phyloP scores from a whole-genome alignment of 2,113 vertebrate genomes.

The Nicator chloris region DNA sequence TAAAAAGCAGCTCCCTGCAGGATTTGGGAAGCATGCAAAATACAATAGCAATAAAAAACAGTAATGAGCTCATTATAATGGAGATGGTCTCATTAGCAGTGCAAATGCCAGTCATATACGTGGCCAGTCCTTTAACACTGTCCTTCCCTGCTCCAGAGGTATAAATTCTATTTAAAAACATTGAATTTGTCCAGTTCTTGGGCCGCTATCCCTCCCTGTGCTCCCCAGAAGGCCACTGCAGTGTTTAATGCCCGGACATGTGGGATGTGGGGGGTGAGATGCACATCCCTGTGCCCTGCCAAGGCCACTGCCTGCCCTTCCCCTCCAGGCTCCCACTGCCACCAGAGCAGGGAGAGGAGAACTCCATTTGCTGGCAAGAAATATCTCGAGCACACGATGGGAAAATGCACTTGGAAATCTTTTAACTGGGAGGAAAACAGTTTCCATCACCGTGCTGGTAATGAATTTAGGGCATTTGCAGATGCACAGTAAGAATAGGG shows the following conservation, averaged over 20 bases:
- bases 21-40: conserved; percentile 39
- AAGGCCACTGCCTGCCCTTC: not conserved
- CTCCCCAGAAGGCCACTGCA: not conserved
- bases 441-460: not conserved
- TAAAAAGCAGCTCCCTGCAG: not conserved
- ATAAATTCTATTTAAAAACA: not conserved
- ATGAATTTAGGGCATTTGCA: not conserved
- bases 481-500: not conserved
- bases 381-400: not conserved
- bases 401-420: not conserved
- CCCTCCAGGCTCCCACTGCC: not conserved
- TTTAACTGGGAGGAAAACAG: not conserved
- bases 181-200: not conserved
- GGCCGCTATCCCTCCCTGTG: not conserved
- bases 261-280: rapidly evolving
- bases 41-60: conserved; percentile 49
- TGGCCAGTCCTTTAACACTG: not conserved
- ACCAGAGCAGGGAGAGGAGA: not conserved
- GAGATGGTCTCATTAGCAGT: conserved; percentile 45
- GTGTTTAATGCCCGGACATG: rapidly evolving
- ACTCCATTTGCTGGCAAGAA: not conserved
- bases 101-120: not conserved
- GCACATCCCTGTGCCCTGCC: not conserved
- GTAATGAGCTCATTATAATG: conserved; percentile 39
- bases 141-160: not conserved